Conservation (phyloP, 2,888 invertebrate genomes). For the Diachrysia chrysitis region DNA sequence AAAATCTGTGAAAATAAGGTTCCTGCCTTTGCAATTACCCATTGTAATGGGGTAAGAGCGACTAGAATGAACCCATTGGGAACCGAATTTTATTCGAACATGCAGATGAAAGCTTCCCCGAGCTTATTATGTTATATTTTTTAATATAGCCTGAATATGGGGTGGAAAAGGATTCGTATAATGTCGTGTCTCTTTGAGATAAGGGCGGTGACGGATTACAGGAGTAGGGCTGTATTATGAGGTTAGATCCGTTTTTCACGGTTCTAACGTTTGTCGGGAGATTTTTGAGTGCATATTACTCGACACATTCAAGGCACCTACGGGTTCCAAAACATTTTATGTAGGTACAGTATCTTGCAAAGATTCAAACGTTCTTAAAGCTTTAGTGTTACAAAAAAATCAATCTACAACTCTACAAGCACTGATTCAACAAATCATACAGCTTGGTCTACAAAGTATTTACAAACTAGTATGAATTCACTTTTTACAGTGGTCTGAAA, state of each 20-base stretch:
- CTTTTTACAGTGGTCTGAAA: no score
- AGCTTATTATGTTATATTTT: conserved; percentile 59
- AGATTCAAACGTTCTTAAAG: not conserved
- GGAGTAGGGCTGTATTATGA: conserved; percentile 7
- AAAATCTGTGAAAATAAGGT: conserved; percentile 23
- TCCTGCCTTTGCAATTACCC: conserved; percentile 54
- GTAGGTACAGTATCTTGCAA: not conserved
- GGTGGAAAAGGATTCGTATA: conserved; percentile 37
- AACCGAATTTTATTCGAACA: conserved; percentile 50
- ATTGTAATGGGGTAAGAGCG: conserved; percentile 54
- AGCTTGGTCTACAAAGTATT: no score
- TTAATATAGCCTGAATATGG: conserved; percentile 55
- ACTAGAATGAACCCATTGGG: conserved; percentile 36
- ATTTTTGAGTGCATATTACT: not conserved
- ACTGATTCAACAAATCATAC: no score
- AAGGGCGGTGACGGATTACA: conserved; percentile 20
- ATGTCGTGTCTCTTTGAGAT: conserved; percentile 38
- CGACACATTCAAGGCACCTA: no score
- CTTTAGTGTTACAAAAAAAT: no score
- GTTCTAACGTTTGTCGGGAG: not conserved
- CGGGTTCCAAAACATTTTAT: not conserved
- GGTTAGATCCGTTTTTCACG: not conserved
- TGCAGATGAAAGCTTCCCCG: conserved; percentile 50
- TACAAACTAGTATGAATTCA: no score
- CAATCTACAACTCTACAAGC: no score